Percentiles rank a stretch among this genome's conserved stretches.
Conservation (phyloP, 2,113 vertebrate species). For the Serinus canaria region DNA sequence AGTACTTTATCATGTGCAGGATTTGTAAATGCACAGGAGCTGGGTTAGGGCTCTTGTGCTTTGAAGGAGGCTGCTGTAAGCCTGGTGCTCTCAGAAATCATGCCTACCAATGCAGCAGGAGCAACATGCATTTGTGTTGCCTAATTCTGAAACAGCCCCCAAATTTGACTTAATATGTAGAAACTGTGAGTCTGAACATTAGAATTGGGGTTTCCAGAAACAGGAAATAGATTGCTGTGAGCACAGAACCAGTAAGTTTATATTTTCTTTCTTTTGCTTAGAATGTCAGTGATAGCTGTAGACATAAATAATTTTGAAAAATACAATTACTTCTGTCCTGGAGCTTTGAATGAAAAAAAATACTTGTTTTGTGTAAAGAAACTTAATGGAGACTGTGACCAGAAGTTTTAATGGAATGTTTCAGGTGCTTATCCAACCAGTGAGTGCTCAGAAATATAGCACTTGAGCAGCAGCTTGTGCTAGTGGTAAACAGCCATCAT, state of each 20-base stretch:
- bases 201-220: background rate
- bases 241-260: background rate
- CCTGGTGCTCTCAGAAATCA: background rate
- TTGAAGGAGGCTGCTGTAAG: background rate
- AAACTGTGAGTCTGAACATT: background rate
- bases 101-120: background rate
- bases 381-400: background rate
- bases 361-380: background rate
- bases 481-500: background rate
- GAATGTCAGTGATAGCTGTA: background rate
- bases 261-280: background rate
- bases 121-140: background rate
- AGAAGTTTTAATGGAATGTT: background rate
- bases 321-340: background rate
- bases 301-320: background rate
- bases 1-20: background rate
- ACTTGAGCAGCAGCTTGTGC: slow-evolving; percentile 2
- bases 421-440: background rate
- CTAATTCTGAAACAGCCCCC: background rate
- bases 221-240: background rate
- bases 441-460: background rate
- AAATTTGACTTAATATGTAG: background rate
- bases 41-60: background rate
- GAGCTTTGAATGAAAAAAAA: background rate
- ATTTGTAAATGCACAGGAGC: background rate